Conservation (phyloP, 1,140 invertebrate species). For the Halesus radiatus region DNA sequence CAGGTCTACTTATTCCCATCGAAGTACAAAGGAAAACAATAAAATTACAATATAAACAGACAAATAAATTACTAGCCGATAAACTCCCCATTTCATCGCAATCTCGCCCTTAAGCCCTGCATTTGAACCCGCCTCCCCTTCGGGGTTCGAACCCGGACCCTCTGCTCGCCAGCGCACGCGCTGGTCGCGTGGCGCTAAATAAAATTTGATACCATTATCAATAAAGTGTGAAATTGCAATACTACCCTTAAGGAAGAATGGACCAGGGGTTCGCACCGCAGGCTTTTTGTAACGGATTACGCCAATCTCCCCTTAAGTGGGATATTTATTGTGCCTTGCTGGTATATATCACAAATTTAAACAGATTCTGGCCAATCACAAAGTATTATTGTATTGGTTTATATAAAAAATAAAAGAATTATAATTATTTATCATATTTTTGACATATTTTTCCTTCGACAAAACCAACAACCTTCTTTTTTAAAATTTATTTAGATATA, state of each 20-base stretch:
- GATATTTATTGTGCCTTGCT: background rate
- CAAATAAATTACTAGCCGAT: constrained; percentile 16
- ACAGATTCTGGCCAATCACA: no score
- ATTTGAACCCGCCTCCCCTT: background rate
- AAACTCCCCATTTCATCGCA: background rate
- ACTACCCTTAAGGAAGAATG: background rate
- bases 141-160: background rate
- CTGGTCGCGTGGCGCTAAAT: constrained; percentile 54
- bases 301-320: background rate
- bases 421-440: no score
- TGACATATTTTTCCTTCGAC: no score
- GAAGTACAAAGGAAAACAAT: constrained; percentile 10
- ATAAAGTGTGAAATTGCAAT: constrained; percentile 58
- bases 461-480: no score
- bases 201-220: constrained; percentile 58
- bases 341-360: no score
- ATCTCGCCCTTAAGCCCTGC: constrained; percentile 1
- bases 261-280: background rate
- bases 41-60: constrained; percentile 34
- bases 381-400: no score
- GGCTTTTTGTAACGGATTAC: constrained; percentile 35
- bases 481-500: no score
- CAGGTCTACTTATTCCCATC: background rate
- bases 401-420: no score
- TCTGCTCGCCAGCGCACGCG: constrained; percentile 46